Evolutionary conservation across 2,113 vertebrate species (phyloP), one percentile per base, ranked within the genome.

Genomic region (Pseudorectes ferrugineus): DNA sequence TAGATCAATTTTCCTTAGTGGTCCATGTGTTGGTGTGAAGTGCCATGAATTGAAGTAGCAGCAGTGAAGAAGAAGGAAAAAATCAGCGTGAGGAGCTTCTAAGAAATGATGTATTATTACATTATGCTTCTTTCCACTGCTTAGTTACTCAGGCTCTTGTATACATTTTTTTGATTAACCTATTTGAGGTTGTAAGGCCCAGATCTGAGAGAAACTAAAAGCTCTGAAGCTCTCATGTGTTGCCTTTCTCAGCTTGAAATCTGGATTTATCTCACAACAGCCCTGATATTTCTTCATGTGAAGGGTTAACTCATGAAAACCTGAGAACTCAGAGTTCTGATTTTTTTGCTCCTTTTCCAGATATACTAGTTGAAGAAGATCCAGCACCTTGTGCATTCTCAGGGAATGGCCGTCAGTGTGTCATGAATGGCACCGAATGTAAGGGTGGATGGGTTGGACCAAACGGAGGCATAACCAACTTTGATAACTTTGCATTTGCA

Each of bases 401-500:
- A 98, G 99, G 99, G 97, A 99, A 99, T 26, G 99, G 99, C 93
- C 99, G 99, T 87, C 98, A 98, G 90, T 99, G 99, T 96, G 92
- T 98, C 79, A 97, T 98, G 89, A 99, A 99, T 4, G 98, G 98
- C 97, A 99, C 99, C 0, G 98, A 98, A 97, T 99, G 99, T 98
- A 98, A 97, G 93, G 99, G 99, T 57, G 99, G 99, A 95, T 99
- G 99, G 99, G 98, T 98, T 36, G 99, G 99, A 76, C 99, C 99
- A 11, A 99, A 99, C 2, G 98, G 98, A 74, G 99, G 99, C 97
- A 99, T 99, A 96, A 99, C 99, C 95, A 99, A 99, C 97, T 99
- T 99, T 5, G 99, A 99, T 98, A 99, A 99, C 97, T 99, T 99
- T 98, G 98, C 99, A 71, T 99, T 99, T 96, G 99, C 99, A 43